These are phyloP conservation scores for Chelidonichthys spinosus DNA, from an alignment of 2,797 vertebrate species.

Conservation along the genomic window DNA sequence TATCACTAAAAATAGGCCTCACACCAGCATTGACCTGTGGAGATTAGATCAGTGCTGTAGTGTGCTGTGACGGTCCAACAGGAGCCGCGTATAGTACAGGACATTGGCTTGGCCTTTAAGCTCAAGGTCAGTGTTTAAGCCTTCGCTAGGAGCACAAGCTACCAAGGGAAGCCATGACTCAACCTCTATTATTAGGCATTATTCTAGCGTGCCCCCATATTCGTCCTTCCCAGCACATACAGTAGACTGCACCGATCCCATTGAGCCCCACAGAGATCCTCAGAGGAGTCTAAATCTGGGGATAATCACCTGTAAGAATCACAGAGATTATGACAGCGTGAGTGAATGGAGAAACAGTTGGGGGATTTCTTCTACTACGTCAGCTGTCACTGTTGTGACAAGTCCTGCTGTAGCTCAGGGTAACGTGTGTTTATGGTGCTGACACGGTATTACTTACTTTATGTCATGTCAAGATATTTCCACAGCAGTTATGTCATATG, in stretches of 20 bases:
- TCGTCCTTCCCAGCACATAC: conserved; percentile 30
- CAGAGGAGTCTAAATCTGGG: conserved; percentile 63
- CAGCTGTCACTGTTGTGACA: conserved; percentile 31
- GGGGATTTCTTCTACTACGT: conserved; percentile 35
- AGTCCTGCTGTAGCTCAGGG: conserved; percentile 10
- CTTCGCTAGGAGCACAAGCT: conserved; percentile 51
- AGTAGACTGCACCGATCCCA: conserved; percentile 39
- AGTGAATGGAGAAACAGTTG: conserved; percentile 49
- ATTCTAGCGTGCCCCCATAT: conserved; percentile 30
- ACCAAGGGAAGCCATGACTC: conserved; percentile 51
- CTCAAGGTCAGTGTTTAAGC: conserved; percentile 74
- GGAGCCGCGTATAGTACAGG: conserved; percentile 57
- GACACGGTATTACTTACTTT: neutral
- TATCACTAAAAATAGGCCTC: conserved; percentile 44
- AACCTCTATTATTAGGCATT: conserved; percentile 68
- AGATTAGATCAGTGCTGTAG: conserved; percentile 52
- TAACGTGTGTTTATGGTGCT: neutral
- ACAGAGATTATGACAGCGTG: conserved; percentile 58
- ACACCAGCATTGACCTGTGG: conserved; percentile 32
- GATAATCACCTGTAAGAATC: conserved; percentile 74
- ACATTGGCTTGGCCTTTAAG: conserved; percentile 70
- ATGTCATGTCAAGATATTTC: neutral
- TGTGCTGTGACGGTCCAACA: conserved; percentile 36
- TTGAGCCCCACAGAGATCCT: conserved; percentile 45
- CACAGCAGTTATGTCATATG: neutral